These are phyloP conservation scores for Tolypeutes matacus DNA, from an alignment of 2,797 vertebrate genomes.

Conservation along the genomic window DNA sequence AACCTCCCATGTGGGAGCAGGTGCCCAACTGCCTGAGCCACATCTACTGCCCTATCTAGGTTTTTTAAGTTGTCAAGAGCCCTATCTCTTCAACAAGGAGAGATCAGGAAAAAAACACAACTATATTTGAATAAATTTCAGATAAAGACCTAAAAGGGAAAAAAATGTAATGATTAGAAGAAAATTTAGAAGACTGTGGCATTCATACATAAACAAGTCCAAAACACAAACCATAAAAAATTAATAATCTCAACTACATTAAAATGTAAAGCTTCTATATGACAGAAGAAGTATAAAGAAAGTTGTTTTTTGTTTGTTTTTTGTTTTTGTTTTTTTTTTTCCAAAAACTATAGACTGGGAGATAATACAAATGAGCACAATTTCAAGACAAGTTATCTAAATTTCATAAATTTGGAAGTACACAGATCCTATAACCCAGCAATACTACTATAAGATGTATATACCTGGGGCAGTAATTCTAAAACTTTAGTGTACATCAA, in stretches of 20 bases:
- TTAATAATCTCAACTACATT: neutral
- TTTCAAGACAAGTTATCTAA: neutral
- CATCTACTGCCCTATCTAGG: too few relatives aligned
- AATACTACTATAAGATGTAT: neutral
- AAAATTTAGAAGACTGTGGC: neutral
- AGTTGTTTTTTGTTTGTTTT: too few relatives aligned
- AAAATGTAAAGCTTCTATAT: neutral
- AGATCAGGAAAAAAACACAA: neutral
- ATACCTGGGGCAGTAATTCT: neutral
- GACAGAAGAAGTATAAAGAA: neutral
- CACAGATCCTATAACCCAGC: neutral
- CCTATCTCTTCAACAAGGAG: neutral
- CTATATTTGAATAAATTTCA: neutral
- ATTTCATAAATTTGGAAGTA: neutral
- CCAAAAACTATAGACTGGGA: neutral
- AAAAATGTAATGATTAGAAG: slow-evolving; percentile 29
- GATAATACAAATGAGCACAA: neutral
- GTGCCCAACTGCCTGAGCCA: too few relatives aligned
- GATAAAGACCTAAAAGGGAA: neutral
- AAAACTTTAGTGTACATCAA: neutral
- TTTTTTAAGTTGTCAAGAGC: neutral
- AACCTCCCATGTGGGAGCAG: too few relatives aligned
- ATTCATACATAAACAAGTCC: neutral
- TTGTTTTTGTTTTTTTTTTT: too few relatives aligned
- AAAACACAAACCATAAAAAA: neutral